Evolutionary conservation across 30 jellyfish, hydroid and myxozoan genomes (phyloP).

Genomic region (Turritopsis rubra): DNA sequence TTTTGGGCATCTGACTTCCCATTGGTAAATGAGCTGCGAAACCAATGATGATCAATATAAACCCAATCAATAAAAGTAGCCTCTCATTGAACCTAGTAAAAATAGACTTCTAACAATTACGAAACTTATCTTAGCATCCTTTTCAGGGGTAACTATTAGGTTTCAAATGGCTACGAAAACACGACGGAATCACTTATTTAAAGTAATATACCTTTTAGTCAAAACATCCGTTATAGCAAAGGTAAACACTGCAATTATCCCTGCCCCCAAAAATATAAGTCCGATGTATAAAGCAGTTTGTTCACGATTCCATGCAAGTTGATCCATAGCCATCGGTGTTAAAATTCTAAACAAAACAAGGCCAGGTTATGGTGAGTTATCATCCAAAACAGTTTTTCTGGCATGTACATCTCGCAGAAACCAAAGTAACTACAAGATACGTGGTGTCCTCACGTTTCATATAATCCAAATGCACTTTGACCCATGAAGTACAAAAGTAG

Average conservation of each 20-base stretch:
- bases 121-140: no score
- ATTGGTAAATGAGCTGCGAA: conserved; percentile 33
- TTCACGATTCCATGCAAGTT: conserved; percentile 43
- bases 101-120: no score
- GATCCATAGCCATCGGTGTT: conserved; percentile 43
- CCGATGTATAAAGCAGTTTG: conserved; percentile 35
- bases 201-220: conserved; percentile 37
- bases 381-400: no score
- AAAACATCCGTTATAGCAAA: conserved; percentile 26
- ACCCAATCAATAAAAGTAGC: conserved; percentile 20
- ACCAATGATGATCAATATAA: conserved; percentile 25
- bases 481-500: conserved; percentile 22
- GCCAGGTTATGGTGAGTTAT: not conserved
- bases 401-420: no score
- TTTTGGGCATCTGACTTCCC: conserved; percentile 31
- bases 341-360: conserved; percentile 16
- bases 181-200: no score
- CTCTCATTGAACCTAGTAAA: conserved; percentile 33
- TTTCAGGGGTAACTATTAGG: no score
- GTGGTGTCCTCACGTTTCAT: conserved; percentile 33
- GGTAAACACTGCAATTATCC: conserved; percentile 27
- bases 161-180: no score
- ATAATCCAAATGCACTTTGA: conserved; percentile 24
- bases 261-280: conserved; percentile 27
- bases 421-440: not conserved